A percentile compares a stretch with the other conserved stretches of the same genome.
These are phyloP conservation scores for Pungitius pungitius DNA, from an alignment of 2,113 vertebrate genomes.

Conservation along the genomic window DNA sequence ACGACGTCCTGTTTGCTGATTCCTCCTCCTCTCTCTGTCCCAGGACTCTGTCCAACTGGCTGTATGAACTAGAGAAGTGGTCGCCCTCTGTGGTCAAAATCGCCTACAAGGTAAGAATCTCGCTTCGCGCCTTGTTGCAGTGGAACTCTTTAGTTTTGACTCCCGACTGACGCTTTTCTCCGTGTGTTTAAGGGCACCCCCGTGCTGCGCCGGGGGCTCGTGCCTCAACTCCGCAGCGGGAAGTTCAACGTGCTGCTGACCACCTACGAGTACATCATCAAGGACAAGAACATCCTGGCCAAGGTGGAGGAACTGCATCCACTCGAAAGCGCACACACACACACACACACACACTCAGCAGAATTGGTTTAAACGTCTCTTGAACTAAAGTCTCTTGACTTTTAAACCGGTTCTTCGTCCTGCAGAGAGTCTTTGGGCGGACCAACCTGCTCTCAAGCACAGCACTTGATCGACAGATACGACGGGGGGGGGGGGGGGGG, in stretches of 20 bases:
- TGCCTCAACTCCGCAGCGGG: constrained; percentile 94
- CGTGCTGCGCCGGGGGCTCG: constrained; percentile 89
- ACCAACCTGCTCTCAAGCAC: no score
- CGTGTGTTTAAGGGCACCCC: constrained; percentile 87
- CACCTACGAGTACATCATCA: constrained; percentile 98
- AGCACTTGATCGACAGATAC: no score
- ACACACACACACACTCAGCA: background rate
- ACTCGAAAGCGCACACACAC: background rate
- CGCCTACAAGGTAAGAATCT: constrained; percentile 91
- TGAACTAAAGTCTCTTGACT: no score
- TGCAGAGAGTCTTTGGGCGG: no score
- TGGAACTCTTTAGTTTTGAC: background rate
- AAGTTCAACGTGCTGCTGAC: constrained; percentile 98
- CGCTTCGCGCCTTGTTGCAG: background rate
- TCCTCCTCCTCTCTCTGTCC: constrained; percentile 35
- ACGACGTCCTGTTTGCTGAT: background rate
- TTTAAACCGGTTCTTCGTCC: no score
- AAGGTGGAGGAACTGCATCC: constrained; percentile 83
- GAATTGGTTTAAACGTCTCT: no score
- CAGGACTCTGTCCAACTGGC: constrained; percentile 98
- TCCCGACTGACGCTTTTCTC: background rate
- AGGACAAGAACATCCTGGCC: constrained; percentile 98
- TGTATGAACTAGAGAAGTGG: constrained; percentile 98
- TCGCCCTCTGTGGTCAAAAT: constrained; percentile 97
- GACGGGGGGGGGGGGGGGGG: no score